These are phyloP conservation scores for Scylla paramamosain DNA, from an alignment of 1,140 invertebrate species.

Conservation along the genomic window DNA sequence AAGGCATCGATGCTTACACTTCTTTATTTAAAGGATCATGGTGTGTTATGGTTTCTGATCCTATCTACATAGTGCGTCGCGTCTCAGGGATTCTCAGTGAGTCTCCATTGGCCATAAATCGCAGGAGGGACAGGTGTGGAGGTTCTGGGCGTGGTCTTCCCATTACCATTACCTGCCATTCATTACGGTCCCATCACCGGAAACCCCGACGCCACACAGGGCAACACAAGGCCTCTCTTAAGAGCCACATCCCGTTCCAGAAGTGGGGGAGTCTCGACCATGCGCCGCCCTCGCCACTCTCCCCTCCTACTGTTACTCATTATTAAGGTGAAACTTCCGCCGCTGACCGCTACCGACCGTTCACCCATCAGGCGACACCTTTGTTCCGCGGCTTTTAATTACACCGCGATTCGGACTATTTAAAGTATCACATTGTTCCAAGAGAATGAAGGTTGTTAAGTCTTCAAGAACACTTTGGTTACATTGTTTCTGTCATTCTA, in stretches of 20 bases:
- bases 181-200: constrained; percentile 19
- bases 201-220: not conserved
- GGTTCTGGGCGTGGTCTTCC: constrained; percentile 33
- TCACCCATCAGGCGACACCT: constrained; percentile 1
- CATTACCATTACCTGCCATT: constrained; percentile 29
- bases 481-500: constrained; percentile 33
- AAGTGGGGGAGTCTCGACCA: not conserved
- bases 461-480: constrained; percentile 24
- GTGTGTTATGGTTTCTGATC: too few relatives aligned
- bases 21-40: too few relatives aligned
- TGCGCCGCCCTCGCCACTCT: not conserved
- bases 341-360: constrained; percentile 56
- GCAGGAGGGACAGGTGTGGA: not conserved
- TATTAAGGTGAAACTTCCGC: constrained; percentile 47
- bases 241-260: not conserved
- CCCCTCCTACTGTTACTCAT: constrained; percentile 26
- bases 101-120: not conserved
- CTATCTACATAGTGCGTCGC: not conserved
- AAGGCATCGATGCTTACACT: too few relatives aligned
- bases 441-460: not conserved
- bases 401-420: not conserved
- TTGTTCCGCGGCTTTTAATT: constrained; percentile 44
- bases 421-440: constrained; percentile 3
- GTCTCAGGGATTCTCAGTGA: not conserved
- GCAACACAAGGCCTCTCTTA: not conserved